Evolutionary conservation across 2,113 vertebrate species (phyloP), one percentile per base, ranked within the genome.

Genomic region (Python bivittatus): DNA sequence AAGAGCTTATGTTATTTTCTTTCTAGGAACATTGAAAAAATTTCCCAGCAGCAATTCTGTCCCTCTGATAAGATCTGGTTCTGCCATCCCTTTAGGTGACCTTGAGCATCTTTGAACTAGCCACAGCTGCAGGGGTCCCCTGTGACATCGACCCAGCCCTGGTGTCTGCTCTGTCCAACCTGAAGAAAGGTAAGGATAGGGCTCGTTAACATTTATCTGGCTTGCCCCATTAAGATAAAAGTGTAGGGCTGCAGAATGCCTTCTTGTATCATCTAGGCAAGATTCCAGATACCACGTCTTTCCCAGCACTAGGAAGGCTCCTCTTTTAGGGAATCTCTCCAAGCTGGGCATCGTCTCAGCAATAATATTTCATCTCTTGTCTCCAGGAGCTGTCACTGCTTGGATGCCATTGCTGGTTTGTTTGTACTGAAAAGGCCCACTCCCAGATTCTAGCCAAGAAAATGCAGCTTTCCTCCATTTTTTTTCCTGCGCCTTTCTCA

Each of bases 91-190:
- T 64, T 58, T 96, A 99, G 99, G 98, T 98, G 95, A 98, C 98
- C 20, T 94, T 99, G 86, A 98, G 96, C 61, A 95, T 99, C 89
- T 99, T 98, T 25, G 98, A 99, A 96, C 90, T 99, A 97, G 98
- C 98, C 0, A 98, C 98, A 15, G 98, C 98, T 0, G 98, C 98
- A 1, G 99, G 99, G 1, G 90, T 99, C 83, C 93, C 95, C 29
- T 99, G 99, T 29, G 97, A 98, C 64, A 98, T 99, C 0, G 98
- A 99, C 91, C 98, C 99, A 0, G 97, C 97, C 1, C 97, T 99
- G 9, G 98, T 99, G 4, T 42, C 96, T 0, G 98, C 98, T 1
- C 97, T 99, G 0, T 92, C 96, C 33, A 98, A 95, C 54, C 96
- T 97, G 97, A 98, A 98, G 90, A 97, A 97, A 94, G 99, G 99